phyloP scores from a whole-genome alignment of 2,888 invertebrate genomes.

The Nymphalis polychloros region DNA sequence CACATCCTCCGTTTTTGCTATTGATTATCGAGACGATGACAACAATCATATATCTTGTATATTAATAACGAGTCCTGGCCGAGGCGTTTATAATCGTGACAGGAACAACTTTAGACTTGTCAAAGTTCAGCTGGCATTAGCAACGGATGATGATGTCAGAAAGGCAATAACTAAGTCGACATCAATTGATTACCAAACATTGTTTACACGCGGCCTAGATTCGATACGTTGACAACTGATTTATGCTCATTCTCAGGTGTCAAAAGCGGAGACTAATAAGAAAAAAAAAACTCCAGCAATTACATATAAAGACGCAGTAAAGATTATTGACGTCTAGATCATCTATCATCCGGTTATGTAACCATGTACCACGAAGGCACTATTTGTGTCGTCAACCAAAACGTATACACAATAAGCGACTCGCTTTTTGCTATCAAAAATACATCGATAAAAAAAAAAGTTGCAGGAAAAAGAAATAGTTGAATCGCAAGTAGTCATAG shows the following conservation, averaged over 20 bases:
- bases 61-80: constrained; percentile 16
- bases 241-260: constrained; percentile 73
- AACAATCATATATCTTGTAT: constrained; percentile 17
- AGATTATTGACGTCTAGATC: constrained; percentile 58
- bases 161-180: constrained; percentile 52
- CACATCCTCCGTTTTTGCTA: constrained; percentile 63
- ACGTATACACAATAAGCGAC: constrained; percentile 24
- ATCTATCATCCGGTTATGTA: constrained; percentile 66
- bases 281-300: constrained; percentile 65
- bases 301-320: constrained; percentile 63
- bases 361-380: constrained; percentile 60
- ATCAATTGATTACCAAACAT: constrained; percentile 65
- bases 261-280: constrained; percentile 60
- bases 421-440: constrained; percentile 26
- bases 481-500: constrained; percentile 26
- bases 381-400: constrained; percentile 51
- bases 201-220: constrained; percentile 63
- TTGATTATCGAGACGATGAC: constrained; percentile 24
- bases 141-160: constrained; percentile 65
- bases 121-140: constrained; percentile 56
- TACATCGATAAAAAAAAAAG: constrained; percentile 11
- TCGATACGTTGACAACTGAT: constrained; percentile 74
- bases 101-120: constrained; percentile 54
- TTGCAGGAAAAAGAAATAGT: constrained; percentile 14
- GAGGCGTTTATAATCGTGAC: constrained; percentile 46